Base-by-base conservation (phyloP, 2,113 vertebrate genomes). In the Brachyhypopomus gauderio region DNA sequence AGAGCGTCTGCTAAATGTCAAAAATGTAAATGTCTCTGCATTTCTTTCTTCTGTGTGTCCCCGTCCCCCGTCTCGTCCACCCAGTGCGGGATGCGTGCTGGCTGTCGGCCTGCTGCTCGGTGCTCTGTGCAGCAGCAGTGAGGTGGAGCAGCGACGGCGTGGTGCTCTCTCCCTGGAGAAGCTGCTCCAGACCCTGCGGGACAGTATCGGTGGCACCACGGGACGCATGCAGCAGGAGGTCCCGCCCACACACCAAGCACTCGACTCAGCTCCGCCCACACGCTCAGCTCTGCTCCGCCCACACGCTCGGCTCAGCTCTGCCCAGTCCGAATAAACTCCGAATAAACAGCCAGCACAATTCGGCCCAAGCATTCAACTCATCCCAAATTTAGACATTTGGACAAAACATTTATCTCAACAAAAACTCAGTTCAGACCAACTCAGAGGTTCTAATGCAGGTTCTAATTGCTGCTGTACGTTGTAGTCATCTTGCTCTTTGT, bases 211-310 rank as follows among this genome's bases (percentile, higher is more conserved):
- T 45, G 93, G 87, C 8, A 86, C 88, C 55, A 93, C 94, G 80
- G 95, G 95, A 79, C 94, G 96, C 87, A 93, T 93, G 6, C 87
- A 94, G 72, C 97, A 97, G 89, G 97, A 99, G 96, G 97, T 99
- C 91, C 17, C 19, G 62, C 22, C 2, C 76, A 48, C 41, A 20
- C 36, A 22, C 11, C 8, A n/a, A 48, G 30, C 23, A 45, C 8
- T 75, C 41, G 41, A 3, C 30, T 30, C 30, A 45, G 12, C 45
- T 14, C 20, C 34, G 9, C 34, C 9, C 56, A 41, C 38, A 75
- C 36, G 38, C 8, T 75, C 41, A 6, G 30, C 30, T 30, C 30
- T 4, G 12, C 45, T 14, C 20, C 34, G 9, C 34, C 9, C 56
- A 41, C 4, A 41, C 41, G 4, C 41, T 41, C 41, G 7, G 41